phyloP scores from a whole-genome alignment of 1,140 invertebrate species.

The Zelostemma sp. region DNA sequence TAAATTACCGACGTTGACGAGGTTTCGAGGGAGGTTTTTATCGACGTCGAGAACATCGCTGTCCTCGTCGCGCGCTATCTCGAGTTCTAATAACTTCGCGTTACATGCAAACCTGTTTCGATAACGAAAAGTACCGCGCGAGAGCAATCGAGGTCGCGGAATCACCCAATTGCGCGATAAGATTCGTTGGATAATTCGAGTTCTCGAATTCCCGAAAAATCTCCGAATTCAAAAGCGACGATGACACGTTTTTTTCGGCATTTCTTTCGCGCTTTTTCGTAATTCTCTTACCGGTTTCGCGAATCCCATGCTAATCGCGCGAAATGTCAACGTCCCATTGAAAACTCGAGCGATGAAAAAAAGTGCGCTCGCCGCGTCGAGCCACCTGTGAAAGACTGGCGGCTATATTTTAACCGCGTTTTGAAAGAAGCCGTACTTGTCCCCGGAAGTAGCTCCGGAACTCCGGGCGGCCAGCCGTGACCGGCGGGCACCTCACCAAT shows the following conservation, averaged over 20 bases:
- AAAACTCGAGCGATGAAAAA: constrained; percentile 7
- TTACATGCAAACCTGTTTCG: constrained; percentile 20
- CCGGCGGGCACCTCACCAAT: constrained; percentile 58
- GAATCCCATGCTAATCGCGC: constrained; percentile 57
- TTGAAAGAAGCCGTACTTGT: constrained; percentile 62
- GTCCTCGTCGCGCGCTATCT: too few relatives aligned
- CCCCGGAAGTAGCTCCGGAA: constrained; percentile 69
- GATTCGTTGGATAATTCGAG: too few relatives aligned
- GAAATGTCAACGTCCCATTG: constrained; percentile 13
- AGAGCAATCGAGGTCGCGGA: constrained; percentile 22
- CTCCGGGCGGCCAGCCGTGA: constrained; percentile 66
- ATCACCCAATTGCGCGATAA: constrained; percentile 31
- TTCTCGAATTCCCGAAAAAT: too few relatives aligned
- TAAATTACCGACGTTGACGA: neutral
- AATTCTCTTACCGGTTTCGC: constrained; percentile 57
- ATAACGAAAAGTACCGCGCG: constrained; percentile 16
- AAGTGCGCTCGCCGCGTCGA: constrained; percentile 15
- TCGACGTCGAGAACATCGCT: too few relatives aligned
- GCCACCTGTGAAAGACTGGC: constrained; percentile 51
- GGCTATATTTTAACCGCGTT: constrained; percentile 38
- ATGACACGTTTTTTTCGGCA: too few relatives aligned
- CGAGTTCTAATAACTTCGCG: constrained; percentile 19
- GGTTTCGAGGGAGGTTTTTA: too few relatives aligned
- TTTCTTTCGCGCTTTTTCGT: too few relatives aligned
- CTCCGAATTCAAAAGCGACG: too few relatives aligned